Conservation (phyloP, 2,888 invertebrate species). For the Epirrhoe alternata region DNA sequence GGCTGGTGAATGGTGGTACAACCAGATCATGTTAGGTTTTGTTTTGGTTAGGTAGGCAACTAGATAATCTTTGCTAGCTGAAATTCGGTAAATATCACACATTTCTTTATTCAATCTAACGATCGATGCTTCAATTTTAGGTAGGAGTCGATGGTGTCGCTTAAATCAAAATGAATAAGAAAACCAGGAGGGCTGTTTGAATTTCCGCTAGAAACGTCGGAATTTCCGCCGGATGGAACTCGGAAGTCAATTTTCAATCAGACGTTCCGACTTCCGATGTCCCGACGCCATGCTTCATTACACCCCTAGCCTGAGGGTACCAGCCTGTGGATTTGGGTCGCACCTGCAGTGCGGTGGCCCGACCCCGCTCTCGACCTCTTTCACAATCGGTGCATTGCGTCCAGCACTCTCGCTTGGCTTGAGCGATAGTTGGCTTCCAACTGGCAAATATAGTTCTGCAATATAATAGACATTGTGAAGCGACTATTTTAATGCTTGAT, state of each 20-base stretch:
- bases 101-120: background rate
- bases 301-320: constrained; percentile 28
- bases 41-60: no score
- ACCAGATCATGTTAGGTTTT: no score
- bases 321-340: constrained; percentile 65
- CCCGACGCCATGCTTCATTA: constrained; percentile 26
- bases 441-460: constrained; percentile 12
- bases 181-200: background rate
- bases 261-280: constrained; percentile 2
- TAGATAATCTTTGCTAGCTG: no score
- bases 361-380: constrained; percentile 61
- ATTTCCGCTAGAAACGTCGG: background rate
- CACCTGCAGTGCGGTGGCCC: constrained; percentile 74
- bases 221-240: background rate
- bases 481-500: background rate
- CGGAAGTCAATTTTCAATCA: constrained; percentile 3
- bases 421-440: constrained; percentile 11
- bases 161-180: background rate
- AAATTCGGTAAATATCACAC: background rate
- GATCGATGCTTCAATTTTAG: background rate
- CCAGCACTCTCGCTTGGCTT: constrained; percentile 43
- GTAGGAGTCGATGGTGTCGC: background rate
- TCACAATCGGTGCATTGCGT: constrained; percentile 59
- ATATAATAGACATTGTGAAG: background rate
- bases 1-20: no score